These are phyloP conservation scores for Drosophila atroscutellata DNA, from an alignment of 2,888 invertebrate species.

Conservation along the genomic window DNA sequence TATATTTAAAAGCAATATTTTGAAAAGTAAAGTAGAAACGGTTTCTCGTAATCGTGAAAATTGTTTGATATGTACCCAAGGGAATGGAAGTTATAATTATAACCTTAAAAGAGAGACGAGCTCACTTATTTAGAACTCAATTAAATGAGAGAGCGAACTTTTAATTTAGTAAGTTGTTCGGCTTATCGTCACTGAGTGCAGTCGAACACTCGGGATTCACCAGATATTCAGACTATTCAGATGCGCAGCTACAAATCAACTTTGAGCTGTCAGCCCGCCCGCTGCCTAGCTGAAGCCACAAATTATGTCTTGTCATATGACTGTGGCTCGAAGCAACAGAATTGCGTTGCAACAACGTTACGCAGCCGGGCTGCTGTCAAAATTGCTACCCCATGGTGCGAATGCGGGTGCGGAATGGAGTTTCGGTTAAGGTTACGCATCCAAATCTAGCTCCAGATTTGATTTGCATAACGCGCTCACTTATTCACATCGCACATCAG, in stretches of 20 bases:
- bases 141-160: no score
- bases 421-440: slow-evolving; percentile 12
- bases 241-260: not conserved
- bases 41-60: not conserved
- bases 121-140: no score
- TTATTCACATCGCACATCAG: not conserved
- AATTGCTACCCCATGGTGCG: slow-evolving; percentile 5
- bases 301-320: not conserved
- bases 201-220: not conserved
- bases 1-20: not conserved
- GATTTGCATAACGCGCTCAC: slow-evolving; percentile 14
- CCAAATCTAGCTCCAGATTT: slow-evolving; percentile 18
- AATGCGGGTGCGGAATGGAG: slow-evolving; percentile 3
- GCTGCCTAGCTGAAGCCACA: not conserved
- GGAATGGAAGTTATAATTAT: not conserved
- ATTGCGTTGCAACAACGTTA: slow-evolving; percentile 1
- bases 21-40: not conserved
- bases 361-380: slow-evolving; percentile 29
- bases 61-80: not conserved
- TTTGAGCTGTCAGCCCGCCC: not conserved
- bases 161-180: not conserved
- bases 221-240: not conserved
- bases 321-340: not conserved
- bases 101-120: not conserved
- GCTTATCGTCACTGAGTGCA: not conserved